A percentile compares a stretch with the other conserved stretches of the same genome.
These are phyloP conservation scores for Otis tarda DNA, from an alignment of 2,113 vertebrate species.

Conservation along the genomic window DNA sequence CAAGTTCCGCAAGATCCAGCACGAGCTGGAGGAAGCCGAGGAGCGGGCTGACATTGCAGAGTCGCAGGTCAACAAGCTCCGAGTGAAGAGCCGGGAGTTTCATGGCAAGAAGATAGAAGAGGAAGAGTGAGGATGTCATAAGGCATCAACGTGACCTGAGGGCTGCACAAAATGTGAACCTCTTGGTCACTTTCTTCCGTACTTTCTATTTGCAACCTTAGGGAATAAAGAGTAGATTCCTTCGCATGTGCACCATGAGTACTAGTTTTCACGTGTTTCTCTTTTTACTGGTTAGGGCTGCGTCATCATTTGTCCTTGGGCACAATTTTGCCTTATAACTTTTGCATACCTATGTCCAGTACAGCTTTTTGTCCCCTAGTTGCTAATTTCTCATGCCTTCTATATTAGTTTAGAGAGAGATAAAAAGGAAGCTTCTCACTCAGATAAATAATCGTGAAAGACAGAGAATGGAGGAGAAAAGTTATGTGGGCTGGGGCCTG, in stretches of 20 bases:
- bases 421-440: background rate
- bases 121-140: slow-evolving; percentile 35
- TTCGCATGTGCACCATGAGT: background rate
- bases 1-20: slow-evolving; percentile 74
- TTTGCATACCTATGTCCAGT: no score
- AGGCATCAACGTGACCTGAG: background rate
- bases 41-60: slow-evolving; percentile 73
- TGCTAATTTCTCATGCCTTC: no score
- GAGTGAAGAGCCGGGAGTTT: background rate
- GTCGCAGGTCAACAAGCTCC: slow-evolving; percentile 68
- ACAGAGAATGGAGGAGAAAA: background rate
- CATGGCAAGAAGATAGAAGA: slow-evolving; percentile 34
- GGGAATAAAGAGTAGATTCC: slow-evolving; percentile 63
- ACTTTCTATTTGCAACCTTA: background rate
- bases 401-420: no score
- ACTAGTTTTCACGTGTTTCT: background rate
- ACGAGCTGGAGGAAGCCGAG: slow-evolving; percentile 71
- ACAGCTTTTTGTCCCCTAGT: no score
- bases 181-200: slow-evolving; percentile 11
- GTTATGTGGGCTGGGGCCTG: background rate
- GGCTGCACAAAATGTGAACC: background rate
- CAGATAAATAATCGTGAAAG: background rate
- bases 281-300: rapidly evolving
- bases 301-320: no score
- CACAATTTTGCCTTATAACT: no score